phyloP scores from a whole-genome alignment of 2,888 invertebrate species.

The Allacma fusca region DNA sequence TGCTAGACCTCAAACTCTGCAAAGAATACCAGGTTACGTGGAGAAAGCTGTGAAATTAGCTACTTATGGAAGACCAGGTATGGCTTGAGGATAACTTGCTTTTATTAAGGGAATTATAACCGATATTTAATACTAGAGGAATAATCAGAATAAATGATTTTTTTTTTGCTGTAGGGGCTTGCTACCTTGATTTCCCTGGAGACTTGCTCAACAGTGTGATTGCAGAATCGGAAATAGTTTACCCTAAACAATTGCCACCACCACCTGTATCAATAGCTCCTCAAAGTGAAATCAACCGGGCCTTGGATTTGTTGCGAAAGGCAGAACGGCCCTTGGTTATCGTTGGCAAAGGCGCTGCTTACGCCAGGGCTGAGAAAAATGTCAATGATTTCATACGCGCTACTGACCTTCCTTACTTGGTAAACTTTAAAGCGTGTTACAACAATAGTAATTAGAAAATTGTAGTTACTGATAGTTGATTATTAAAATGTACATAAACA shows the following conservation, averaged over 20 bases:
- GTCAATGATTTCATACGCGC: constrained; percentile 74
- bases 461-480: background rate
- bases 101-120: too few species aligned
- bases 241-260: constrained; percentile 66
- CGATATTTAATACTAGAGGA: too few species aligned
- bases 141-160: constrained; percentile 18
- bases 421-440: too few species aligned
- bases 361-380: constrained; percentile 78
- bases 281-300: constrained; percentile 73
- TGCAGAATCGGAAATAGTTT: constrained; percentile 62
- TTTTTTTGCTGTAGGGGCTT: constrained; percentile 68
- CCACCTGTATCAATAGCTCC: constrained; percentile 77
- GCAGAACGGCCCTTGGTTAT: constrained; percentile 81
- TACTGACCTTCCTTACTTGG: constrained; percentile 82
- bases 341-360: constrained; percentile 72
- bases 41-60: constrained; percentile 88
- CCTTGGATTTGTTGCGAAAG: constrained; percentile 73
- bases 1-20: constrained; percentile 82
- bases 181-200: constrained; percentile 91
- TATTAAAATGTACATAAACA: background rate
- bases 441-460: too few species aligned
- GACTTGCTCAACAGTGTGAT: constrained; percentile 74
- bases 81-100: background rate
- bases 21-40: constrained; percentile 85
- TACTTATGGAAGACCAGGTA: constrained; percentile 86